Base-by-base conservation (phyloP, 2,113 vertebrate genomes). In the Salvelinus namaycush region DNA sequence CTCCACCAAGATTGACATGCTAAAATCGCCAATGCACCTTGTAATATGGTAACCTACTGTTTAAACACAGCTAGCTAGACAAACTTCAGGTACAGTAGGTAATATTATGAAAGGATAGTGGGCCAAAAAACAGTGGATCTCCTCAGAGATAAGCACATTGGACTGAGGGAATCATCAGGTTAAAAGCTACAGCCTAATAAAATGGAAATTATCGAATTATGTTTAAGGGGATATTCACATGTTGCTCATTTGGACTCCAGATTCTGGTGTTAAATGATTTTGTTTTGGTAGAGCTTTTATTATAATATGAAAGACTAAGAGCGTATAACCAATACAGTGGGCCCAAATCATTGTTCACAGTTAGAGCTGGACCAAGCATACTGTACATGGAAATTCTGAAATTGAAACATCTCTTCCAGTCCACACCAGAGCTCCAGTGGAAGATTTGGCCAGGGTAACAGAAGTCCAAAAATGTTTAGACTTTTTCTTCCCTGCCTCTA, bases 171-270 rank as follows among this genome's bases (percentile, higher is more conserved):
- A 67, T 66, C 72, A 75, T 83, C 73, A 68, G 90, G 87, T 89
- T 24, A 79, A 71, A 83, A 76, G 76, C 86, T 89, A 87, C 81
- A 88, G 67, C 59, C 24, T 74, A 87, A 85, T 72, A 72, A 83
- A 83, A 87, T 79, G 89, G 77, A 86, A 91, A 88, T 89, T 11
- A 88, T 83, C 64, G 84, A 79, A 90, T 86, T 80, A 31, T 71
- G 62, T 78, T 78, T 5, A 48, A 68, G 29, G 13, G 8, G 2
- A 39, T 34, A 22, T 20, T 73, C 84, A 90, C 90, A 81, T 90
- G 90, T 79, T 83, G 79, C 75, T 81, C 64, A 81, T 89, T 85
- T 78, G 5, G 14, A 67, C 7, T 16, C 29, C 24, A 31, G 39
- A 67, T 11, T 22, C 12, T 67, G 27, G 27, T 31, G 14, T 27